Evolutionary conservation across 2,888 invertebrate genomes (phyloP), one percentile per base, ranked within the genome.

Genomic region (Cinara cedri): DNA sequence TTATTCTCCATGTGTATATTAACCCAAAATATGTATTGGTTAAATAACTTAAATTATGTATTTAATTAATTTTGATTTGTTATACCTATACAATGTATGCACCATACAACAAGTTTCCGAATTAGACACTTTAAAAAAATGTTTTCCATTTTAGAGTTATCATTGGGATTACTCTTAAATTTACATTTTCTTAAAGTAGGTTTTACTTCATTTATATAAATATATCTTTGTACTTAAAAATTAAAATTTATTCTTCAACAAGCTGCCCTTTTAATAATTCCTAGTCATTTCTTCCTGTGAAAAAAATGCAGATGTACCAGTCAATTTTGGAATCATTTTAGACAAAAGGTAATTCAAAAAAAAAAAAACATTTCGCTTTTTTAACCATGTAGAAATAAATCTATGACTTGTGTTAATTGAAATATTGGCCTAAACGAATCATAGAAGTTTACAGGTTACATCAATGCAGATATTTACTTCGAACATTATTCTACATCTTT

Each of bases 251-350:
- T n/a, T n/a, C n/a, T 46, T 71, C n/a, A 24, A 44, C n/a, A n/a
- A 57, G 54, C 42, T 57, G 2, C 46, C 44, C 46, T 51, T 13
- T 46, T 60, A 10, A 46, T 46, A 49, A n/a, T 46, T 21, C 62
- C n/a, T 44, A 14, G 51, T 62, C 51, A 42, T 46, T 63, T 54
- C 16, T 8, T 74, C 63, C 51, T 74, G 42, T 51, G 21, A 65
- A 74, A 74, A 63, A 63, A 74, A 63, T 63, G 63, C 63, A 74
- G 74, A 74, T 63, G 78, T 78, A 70, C 68, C 68, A 68, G 78
- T n/a, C 78, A 70, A 78, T 49, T 70, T 49, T 70, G 78, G 78
- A 68, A 70, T 60, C 78, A 70, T 60, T 78, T 78, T 78, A n/a
- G 46, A 78, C 55, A 42, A 68, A 76, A 78, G 78, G 78, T 78